A percentile compares a stretch with the other conserved stretches of the same genome.
These are phyloP conservation scores for Smittia aterrima DNA, from an alignment of 2,888 invertebrate species.

Conservation along the genomic window DNA sequence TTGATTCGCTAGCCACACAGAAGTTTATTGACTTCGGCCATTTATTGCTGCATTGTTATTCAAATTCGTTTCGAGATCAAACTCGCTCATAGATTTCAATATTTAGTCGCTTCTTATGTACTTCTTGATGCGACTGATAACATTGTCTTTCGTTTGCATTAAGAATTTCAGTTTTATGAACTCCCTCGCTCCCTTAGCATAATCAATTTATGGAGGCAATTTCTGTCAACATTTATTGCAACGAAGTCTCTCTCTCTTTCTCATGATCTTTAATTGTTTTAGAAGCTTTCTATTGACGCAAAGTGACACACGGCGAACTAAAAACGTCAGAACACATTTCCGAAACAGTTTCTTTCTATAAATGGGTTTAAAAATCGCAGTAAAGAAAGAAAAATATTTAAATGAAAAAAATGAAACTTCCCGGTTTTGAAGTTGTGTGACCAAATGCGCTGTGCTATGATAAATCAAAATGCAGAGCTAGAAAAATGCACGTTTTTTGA, in stretches of 20 bases:
- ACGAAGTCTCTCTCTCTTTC: background rate
- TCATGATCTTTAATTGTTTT: background rate
- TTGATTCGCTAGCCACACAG: background rate
- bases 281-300: background rate
- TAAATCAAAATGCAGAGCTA: slow-evolving; percentile 18
- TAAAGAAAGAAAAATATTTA: background rate
- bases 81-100: slow-evolving; percentile 4
- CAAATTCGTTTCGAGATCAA: background rate
- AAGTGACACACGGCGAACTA: background rate
- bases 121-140: slow-evolving; percentile 17
- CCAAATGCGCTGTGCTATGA: slow-evolving; percentile 18
- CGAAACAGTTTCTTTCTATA: slow-evolving; percentile 4
- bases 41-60: slow-evolving; percentile 13
- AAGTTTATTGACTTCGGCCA: slow-evolving; percentile 22
- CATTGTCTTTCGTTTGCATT: slow-evolving; percentile 17
- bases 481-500: slow-evolving; percentile 13
- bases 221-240: background rate
- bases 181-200: background rate
- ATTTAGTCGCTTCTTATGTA: background rate
- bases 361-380: background rate
- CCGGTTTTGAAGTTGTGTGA: background rate
- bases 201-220: background rate
- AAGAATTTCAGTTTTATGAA: background rate
- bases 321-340: background rate
- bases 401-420: slow-evolving; percentile 1